Evolutionary conservation across 1,140 invertebrate genomes (phyloP).

Genomic region (Notospermus geniculatus): DNA sequence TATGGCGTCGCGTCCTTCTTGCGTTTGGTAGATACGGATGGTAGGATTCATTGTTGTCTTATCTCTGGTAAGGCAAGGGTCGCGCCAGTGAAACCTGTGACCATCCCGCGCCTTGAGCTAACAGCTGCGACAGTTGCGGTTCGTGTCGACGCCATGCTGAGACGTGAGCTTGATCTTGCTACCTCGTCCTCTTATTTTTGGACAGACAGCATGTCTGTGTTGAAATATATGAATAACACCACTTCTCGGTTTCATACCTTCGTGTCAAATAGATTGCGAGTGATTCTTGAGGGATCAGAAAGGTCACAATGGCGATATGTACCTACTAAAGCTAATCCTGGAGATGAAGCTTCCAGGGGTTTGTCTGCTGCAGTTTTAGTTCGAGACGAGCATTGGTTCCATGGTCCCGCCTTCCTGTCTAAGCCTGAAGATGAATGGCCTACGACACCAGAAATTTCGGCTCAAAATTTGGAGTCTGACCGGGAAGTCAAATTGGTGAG

Average conservation of each 20-base stretch:
- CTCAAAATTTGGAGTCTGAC: too few relatives aligned
- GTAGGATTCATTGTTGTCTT: slow-evolving; percentile 23
- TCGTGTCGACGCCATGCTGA: slow-evolving; percentile 26
- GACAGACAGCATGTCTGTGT: slow-evolving; percentile 14
- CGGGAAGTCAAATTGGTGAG: too few relatives aligned
- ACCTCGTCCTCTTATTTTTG: not conserved
- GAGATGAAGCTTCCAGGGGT: not conserved
- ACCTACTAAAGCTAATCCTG: not conserved
- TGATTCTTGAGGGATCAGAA: too few relatives aligned
- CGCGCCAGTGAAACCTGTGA: slow-evolving; percentile 40
- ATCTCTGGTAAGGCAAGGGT: slow-evolving; percentile 40
- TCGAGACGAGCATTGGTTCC: too few relatives aligned
- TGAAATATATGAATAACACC: slow-evolving; percentile 19
- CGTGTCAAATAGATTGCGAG: too few relatives aligned
- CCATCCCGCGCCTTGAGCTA: slow-evolving; percentile 54
- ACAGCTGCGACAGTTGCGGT: slow-evolving; percentile 50
- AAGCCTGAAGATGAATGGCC: too few relatives aligned
- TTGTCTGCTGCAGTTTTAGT: too few relatives aligned
- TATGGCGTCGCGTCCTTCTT: slow-evolving; percentile 25
- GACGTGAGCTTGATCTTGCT: not conserved
- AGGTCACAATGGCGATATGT: slow-evolving; percentile 8
- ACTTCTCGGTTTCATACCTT: not conserved
- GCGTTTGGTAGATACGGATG: slow-evolving; percentile 11
- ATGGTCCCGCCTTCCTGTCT: too few relatives aligned
- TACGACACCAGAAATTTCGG: too few relatives aligned